Conservation (phyloP, 2,888 invertebrate species). For the Volucella inanis region DNA sequence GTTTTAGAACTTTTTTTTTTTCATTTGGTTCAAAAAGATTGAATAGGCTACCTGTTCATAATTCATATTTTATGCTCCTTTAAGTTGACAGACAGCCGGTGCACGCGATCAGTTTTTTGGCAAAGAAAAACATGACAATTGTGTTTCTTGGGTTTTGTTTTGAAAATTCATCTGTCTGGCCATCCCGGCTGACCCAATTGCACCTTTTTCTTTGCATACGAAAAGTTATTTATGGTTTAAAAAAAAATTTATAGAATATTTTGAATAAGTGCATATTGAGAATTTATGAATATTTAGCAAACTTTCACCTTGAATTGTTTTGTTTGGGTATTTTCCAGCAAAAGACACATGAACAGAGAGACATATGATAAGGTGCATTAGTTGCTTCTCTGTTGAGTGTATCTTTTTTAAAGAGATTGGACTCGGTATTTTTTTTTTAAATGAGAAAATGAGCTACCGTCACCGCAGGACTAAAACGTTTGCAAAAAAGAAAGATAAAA, state of each 20-base stretch:
- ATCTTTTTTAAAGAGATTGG: constrained; percentile 34
- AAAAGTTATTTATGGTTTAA: constrained; percentile 53
- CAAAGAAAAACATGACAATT: constrained; percentile 57
- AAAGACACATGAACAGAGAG: constrained; percentile 14
- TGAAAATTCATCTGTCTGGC: constrained; percentile 59
- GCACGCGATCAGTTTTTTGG: constrained; percentile 29
- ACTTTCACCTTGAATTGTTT: constrained; percentile 76
- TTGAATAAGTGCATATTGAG: constrained; percentile 44
- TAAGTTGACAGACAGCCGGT: constrained; percentile 23
- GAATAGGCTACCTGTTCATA: constrained; percentile 71
- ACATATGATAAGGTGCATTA: constrained; percentile 45
- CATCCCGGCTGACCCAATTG: constrained; percentile 11
- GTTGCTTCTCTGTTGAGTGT: constrained; percentile 19
- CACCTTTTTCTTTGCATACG: constrained; percentile 45
- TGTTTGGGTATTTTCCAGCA: constrained; percentile 75
- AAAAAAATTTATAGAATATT: constrained; percentile 13
- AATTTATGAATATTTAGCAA: constrained; percentile 76
- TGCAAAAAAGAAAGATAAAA: constrained; percentile 32
- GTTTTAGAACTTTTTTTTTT: constrained; percentile 31
- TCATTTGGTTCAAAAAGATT: constrained; percentile 15
- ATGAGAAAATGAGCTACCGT: constrained; percentile 49
- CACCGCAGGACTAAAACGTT: constrained; percentile 44
- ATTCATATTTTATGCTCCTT: constrained; percentile 65
- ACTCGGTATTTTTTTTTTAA: constrained; percentile 2
- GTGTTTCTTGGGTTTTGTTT: constrained; percentile 17